These are phyloP conservation scores for Clarias laeviceps DNA, from an alignment of 2,797 vertebrate genomes.

Conservation along the genomic window DNA sequence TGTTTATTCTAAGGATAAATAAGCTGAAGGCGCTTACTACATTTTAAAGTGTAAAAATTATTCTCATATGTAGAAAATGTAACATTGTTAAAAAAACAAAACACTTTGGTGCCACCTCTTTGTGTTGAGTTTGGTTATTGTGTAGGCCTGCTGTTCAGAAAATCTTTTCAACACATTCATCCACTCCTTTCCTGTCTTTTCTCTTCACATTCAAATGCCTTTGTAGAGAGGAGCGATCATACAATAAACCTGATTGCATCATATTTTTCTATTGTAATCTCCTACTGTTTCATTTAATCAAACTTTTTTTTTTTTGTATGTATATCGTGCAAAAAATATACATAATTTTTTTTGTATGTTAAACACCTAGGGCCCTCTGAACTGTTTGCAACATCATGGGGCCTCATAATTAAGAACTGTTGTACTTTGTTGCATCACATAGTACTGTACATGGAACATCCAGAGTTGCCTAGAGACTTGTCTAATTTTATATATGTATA, in stretches of 20 bases:
- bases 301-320: background rate
- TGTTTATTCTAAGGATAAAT: background rate
- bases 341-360: too few species aligned
- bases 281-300: background rate
- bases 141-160: background rate
- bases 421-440: constrained; percentile 13
- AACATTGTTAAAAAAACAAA: background rate
- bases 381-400: background rate
- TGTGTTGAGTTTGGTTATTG: background rate
- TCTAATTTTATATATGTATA: background rate
- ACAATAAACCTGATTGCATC: constrained; percentile 6
- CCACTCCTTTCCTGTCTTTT: background rate
- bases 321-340: too few species aligned
- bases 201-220: background rate
- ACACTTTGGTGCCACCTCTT: background rate
- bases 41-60: background rate
- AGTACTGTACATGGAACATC: constrained; percentile 31
- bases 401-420: background rate
- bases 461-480: background rate
- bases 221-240: background rate
- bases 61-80: background rate
- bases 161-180: background rate
- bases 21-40: constrained; percentile 23
- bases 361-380: too few species aligned
- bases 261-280: background rate